Evolutionary conservation across 2,797 vertebrate species (phyloP), one percentile per base, ranked within the genome.

Genomic region (Bovichtus variegatus): DNA sequence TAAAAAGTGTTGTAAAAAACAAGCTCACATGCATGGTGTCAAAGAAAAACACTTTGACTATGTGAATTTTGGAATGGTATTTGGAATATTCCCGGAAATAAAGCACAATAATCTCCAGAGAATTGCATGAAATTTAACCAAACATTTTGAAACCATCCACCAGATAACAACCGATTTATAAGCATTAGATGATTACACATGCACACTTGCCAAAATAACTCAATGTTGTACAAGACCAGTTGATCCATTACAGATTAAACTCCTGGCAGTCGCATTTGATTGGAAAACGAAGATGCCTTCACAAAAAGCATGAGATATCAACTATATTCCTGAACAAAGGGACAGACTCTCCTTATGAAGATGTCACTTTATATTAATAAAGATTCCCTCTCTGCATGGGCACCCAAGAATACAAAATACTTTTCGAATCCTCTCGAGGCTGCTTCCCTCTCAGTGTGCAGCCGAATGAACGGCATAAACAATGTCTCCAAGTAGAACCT

Each of bases 381-480:
- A 67, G 23, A 47, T 13, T 31, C n/a, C 23, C 27, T 38, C 10
- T 49, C 61, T 55, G 58, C 46, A 49, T 11, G 57, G 12, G 36
- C 54, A 29, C 57, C 51, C 55, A 70, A 21, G 82, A 78, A 89
- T 36, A 64, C 54, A 54, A 82, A 80, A 84, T 64, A 71, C 55
- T 91, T 90, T 84, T 84, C 69, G 80, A 61, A 34, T 34, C 31
- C 38, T 75, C 79, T 76, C 3, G 63, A 84, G 38, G 69, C 78
- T 74, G 59, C 71, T 76, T 81, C 74, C 31, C 43, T 54, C 60
- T 90, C 38, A 55, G 61, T 78, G 81, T 85, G 78, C 87, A 84
- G 81, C 69, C 74, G 70, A 84, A 84, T 64, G 67, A 92, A 62
- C 66, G 68, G 76, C 74, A 80, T 80, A 84, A 90, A 87, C 80